These are phyloP conservation scores for Oegoconia quadripuncta DNA, from an alignment of 2,888 invertebrate genomes.

Conservation along the genomic window DNA sequence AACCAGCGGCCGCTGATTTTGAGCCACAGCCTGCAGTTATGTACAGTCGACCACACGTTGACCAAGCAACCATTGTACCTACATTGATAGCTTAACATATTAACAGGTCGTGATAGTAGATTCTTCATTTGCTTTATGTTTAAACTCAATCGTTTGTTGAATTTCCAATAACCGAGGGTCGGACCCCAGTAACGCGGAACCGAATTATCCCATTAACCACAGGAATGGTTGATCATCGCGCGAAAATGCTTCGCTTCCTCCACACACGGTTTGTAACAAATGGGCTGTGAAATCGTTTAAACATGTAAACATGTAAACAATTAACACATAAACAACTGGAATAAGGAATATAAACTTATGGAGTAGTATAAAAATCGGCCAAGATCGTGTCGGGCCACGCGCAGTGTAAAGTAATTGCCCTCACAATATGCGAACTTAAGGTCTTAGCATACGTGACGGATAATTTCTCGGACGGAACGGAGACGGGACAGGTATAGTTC, in stretches of 20 bases:
- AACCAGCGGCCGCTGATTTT: too few species aligned
- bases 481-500: too few species aligned
- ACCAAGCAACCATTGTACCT: too few species aligned
- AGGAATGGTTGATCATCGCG: conserved; percentile 69
- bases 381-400: too few species aligned
- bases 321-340: not conserved
- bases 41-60: too few species aligned
- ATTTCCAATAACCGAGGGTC: conserved; percentile 60
- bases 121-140: not conserved
- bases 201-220: conserved; percentile 63
- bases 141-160: conserved; percentile 41
- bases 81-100: too few species aligned
- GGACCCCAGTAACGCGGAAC: conserved; percentile 60
- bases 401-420: too few species aligned
- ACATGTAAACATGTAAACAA: not conserved
- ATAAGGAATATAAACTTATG: not conserved
- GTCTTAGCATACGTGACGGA: too few species aligned
- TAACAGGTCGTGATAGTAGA: too few species aligned
- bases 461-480: too few species aligned
- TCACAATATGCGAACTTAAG: too few species aligned
- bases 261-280: conserved; percentile 43
- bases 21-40: too few species aligned
- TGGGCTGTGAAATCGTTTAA: conserved; percentile 4
- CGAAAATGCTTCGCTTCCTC: conserved; percentile 64
- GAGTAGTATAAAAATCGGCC: not conserved